phyloP scores from a whole-genome alignment of 2,888 invertebrate genomes.

The Artemia sinica region DNA sequence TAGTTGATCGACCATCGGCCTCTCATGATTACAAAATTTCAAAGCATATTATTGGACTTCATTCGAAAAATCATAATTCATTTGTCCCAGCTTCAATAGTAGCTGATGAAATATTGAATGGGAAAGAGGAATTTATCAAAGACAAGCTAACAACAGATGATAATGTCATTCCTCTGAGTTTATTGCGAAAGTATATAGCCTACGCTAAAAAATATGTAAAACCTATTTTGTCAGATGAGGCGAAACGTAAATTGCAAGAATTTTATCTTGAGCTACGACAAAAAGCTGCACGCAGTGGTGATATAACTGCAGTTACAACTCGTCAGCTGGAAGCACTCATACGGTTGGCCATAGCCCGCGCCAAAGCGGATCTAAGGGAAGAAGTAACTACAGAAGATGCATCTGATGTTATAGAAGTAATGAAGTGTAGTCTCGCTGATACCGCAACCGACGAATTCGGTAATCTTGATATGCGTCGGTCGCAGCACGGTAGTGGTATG shows the following conservation, averaged over 20 bases:
- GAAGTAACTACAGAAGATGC: constrained; percentile 63
- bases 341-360: constrained; percentile 70
- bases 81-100: constrained; percentile 6
- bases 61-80: constrained; percentile 29
- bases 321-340: constrained; percentile 77
- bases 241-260: constrained; percentile 48
- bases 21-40: constrained; percentile 33
- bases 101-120: constrained; percentile 6
- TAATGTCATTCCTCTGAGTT: constrained; percentile 52
- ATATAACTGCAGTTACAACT: constrained; percentile 63
- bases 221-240: constrained; percentile 53
- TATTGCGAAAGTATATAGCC: constrained; percentile 74
- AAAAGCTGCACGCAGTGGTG: constrained; percentile 39
- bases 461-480: constrained; percentile 40
- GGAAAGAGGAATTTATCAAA: neutral
- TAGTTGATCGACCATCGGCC: constrained; percentile 51
- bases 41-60: constrained; percentile 63
- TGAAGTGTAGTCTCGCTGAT: constrained; percentile 59
- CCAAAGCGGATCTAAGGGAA: constrained; percentile 65
- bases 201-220: constrained; percentile 75
- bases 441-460: constrained; percentile 55
- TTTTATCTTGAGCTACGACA: constrained; percentile 64
- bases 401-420: constrained; percentile 62
- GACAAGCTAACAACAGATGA: constrained; percentile 30
- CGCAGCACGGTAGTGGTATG: constrained; percentile 53